A percentile compares a stretch with the other conserved stretches of the same genome.
phyloP scores from a whole-genome alignment of 2,797 vertebrate genomes.

The Sebastes hubbsi region DNA sequence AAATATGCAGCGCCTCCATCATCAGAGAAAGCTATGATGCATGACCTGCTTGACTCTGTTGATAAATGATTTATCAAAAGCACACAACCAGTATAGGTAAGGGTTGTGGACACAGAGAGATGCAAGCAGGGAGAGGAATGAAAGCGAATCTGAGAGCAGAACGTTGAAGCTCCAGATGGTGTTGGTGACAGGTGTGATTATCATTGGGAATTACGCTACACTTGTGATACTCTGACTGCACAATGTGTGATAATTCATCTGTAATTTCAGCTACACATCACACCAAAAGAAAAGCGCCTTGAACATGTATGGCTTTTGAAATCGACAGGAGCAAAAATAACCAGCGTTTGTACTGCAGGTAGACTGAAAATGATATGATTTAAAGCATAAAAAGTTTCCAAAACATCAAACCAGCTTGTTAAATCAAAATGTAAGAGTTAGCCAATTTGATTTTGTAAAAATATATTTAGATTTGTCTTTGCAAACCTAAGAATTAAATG shows the following conservation, averaged over 20 bases:
- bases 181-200: slow-evolving; percentile 63
- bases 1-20: slow-evolving; percentile 58
- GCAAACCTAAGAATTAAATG: neutral
- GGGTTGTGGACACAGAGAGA: slow-evolving; percentile 37
- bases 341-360: neutral
- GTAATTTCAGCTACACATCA: slow-evolving; percentile 57
- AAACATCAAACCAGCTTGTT: neutral
- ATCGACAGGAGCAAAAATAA: neutral
- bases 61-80: slow-evolving; percentile 73
- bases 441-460: neutral
- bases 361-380: neutral
- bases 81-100: slow-evolving; percentile 44
- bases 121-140: slow-evolving; percentile 8
- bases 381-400: neutral
- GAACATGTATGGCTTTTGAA: slow-evolving; percentile 19
- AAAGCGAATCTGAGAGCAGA: slow-evolving; percentile 27
- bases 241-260: slow-evolving; percentile 55
- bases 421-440: neutral
- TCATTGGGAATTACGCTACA: slow-evolving; percentile 53
- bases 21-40: slow-evolving; percentile 65
- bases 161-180: slow-evolving; percentile 58
- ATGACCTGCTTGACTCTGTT: slow-evolving; percentile 62
- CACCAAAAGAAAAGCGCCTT: neutral
- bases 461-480: neutral
- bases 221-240: slow-evolving; percentile 49